Conservation (phyloP, 2,888 invertebrate species). For the Tetragonisca angustula region DNA sequence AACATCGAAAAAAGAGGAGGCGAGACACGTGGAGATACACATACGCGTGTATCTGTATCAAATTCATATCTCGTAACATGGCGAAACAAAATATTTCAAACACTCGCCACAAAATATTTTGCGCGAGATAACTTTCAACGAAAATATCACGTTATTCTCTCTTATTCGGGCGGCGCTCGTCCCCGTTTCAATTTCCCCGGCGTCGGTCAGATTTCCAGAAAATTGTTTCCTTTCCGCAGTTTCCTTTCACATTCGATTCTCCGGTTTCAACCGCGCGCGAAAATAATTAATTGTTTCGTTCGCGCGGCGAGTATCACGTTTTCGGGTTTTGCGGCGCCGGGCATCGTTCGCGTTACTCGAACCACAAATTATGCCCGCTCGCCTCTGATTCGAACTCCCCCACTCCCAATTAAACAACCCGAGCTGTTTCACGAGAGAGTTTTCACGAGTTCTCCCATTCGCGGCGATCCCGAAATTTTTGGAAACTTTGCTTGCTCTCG, state of each 20-base stretch:
- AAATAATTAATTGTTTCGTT: neutral
- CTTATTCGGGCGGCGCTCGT: neutral
- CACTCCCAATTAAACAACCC: neutral
- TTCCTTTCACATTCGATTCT: neutral
- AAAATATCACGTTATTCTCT: neutral
- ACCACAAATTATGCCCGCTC: no score
- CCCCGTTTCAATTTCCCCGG: neutral
- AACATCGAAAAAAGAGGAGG: no score
- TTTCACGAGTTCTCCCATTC: neutral
- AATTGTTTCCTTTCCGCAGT: neutral
- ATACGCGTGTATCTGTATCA: no score
- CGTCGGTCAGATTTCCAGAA: neutral
- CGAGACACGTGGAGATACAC: no score
- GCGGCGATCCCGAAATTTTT: neutral
- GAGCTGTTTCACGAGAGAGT: neutral
- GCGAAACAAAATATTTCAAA: no score
- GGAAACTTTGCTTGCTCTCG: no score
- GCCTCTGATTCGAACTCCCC: neutral
- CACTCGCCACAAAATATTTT: neutral
- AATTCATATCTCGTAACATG: no score
- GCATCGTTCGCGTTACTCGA: neutral
- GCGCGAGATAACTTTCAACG: neutral
- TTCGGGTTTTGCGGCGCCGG: neutral
- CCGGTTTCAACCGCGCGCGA: neutral
- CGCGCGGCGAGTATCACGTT: neutral